Percentiles rank a stretch among this genome's conserved stretches.
Evolutionary conservation across 2,113 vertebrate species (phyloP).

Genomic region (Columba janthina): DNA sequence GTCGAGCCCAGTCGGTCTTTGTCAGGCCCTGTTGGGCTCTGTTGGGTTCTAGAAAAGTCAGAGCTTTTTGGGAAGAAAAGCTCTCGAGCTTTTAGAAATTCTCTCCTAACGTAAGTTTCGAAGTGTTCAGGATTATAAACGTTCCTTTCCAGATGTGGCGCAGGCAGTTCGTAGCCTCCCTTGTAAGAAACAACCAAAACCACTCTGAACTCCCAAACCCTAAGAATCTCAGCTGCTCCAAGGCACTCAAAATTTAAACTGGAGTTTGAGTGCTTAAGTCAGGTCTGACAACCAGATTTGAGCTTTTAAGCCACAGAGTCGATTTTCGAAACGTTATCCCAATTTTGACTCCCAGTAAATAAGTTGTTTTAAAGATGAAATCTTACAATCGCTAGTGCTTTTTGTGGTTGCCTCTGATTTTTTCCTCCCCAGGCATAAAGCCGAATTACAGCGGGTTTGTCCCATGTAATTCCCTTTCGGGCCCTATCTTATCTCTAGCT

Average conservation of each 20-base stretch:
- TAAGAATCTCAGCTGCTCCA: not conserved
- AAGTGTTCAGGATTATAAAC: not conserved
- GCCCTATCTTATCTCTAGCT: slow-evolving; percentile 33
- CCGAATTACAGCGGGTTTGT: slow-evolving; percentile 33
- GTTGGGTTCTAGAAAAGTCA: not conserved
- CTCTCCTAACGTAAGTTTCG: not conserved
- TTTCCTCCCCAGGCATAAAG: not conserved
- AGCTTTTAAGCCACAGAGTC: not conserved
- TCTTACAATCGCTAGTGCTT: not conserved
- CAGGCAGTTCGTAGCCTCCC: not conserved
- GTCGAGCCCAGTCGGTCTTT: too few relatives aligned
- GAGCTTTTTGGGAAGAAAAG: not conserved
- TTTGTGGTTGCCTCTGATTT: not conserved
- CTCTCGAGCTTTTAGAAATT: not conserved
- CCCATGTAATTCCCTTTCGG: slow-evolving; percentile 42
- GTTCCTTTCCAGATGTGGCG: not conserved
- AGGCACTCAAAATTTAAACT: not conserved
- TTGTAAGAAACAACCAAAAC: not conserved
- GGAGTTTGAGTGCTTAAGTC: not conserved
- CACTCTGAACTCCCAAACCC: not conserved
- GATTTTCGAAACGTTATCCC: not conserved
- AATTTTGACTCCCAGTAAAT: not conserved
- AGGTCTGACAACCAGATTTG: not conserved
- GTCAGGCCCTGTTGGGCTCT: too few relatives aligned
- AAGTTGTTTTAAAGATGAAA: slow-evolving; percentile 13